phyloP scores from a whole-genome alignment of 2,888 invertebrate genomes.

The Napeogenes sylphis region DNA sequence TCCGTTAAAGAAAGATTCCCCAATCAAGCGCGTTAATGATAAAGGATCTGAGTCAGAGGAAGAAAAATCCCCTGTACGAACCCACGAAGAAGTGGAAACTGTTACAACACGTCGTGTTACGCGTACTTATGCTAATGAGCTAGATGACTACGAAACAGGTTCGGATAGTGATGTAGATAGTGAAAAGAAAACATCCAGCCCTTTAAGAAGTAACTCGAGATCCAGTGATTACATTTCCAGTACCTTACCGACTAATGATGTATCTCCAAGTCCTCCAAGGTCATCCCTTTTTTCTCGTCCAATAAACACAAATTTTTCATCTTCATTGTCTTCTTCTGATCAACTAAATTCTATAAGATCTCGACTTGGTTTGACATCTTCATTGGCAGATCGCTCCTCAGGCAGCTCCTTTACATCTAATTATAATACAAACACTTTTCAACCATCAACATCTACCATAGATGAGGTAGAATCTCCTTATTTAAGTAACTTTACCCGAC shows the following conservation, averaged over 20 bases:
- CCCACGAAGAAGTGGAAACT: slow-evolving; percentile 70
- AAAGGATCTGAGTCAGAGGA: slow-evolving; percentile 69
- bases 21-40: slow-evolving; percentile 63
- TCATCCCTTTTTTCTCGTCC: slow-evolving; percentile 64
- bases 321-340: slow-evolving; percentile 64
- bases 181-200: slow-evolving; percentile 61
- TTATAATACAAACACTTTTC: slow-evolving; percentile 53
- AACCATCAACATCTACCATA: slow-evolving; percentile 58
- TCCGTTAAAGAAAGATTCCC: slow-evolving; percentile 62
- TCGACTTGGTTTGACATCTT: slow-evolving; percentile 73
- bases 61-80: slow-evolving; percentile 58
- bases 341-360: slow-evolving; percentile 78
- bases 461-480: slow-evolving; percentile 82
- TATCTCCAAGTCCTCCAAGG: slow-evolving; percentile 56
- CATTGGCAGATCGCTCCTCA: slow-evolving; percentile 59
- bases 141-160: slow-evolving; percentile 82
- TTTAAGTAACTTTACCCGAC: slow-evolving; percentile 83
- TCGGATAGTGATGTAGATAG: slow-evolving; percentile 83
- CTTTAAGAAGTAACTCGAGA: slow-evolving; percentile 58
- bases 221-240: slow-evolving; percentile 69
- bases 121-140: slow-evolving; percentile 67
- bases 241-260: slow-evolving; percentile 55
- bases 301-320: slow-evolving; percentile 56
- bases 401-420: slow-evolving; percentile 51
- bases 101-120: slow-evolving; percentile 75